Evolutionary conservation across 1,140 invertebrate species (phyloP).

Genomic region (Dendroctonus valens): DNA sequence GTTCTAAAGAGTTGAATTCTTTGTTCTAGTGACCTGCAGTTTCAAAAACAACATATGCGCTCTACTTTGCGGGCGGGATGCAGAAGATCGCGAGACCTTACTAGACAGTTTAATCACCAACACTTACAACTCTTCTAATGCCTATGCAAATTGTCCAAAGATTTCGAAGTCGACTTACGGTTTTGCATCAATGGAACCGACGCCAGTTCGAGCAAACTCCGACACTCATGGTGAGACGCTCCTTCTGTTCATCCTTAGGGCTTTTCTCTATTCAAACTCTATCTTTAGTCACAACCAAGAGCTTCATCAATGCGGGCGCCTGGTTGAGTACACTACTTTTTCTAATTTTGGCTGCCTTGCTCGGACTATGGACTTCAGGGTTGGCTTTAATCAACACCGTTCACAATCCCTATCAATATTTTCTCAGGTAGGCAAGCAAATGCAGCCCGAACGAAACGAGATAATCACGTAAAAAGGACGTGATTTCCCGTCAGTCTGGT

Average conservation of each 20-base stretch:
- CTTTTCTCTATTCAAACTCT: not conserved
- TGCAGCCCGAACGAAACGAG: no score
- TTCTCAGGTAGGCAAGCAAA: slow-evolving; percentile 28
- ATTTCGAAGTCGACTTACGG: not conserved
- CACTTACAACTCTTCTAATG: slow-evolving; percentile 3
- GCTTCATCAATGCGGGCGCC: slow-evolving; percentile 42
- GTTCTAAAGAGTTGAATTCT: not conserved
- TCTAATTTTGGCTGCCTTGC: slow-evolving; percentile 34
- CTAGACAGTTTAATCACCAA: slow-evolving; percentile 13
- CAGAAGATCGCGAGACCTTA: not conserved
- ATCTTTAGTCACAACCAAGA: slow-evolving; percentile 18
- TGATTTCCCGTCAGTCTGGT: no score
- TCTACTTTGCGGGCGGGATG: slow-evolving; percentile 22
- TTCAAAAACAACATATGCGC: slow-evolving; percentile 33
- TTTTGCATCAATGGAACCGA: not conserved
- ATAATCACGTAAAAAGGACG: no score
- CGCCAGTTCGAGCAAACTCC: not conserved
- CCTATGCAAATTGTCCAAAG: not conserved
- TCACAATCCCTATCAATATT: slow-evolving; percentile 38
- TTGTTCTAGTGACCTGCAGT: slow-evolving; percentile 31
- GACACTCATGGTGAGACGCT: not conserved
- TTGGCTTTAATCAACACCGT: slow-evolving; percentile 41
- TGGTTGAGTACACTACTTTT: slow-evolving; percentile 41
- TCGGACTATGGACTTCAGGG: slow-evolving; percentile 35
- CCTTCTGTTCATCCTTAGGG: not conserved